Evolutionary conservation across 2,797 vertebrate genomes (phyloP).

Genomic region (Gymnothorax reevesii): DNA sequence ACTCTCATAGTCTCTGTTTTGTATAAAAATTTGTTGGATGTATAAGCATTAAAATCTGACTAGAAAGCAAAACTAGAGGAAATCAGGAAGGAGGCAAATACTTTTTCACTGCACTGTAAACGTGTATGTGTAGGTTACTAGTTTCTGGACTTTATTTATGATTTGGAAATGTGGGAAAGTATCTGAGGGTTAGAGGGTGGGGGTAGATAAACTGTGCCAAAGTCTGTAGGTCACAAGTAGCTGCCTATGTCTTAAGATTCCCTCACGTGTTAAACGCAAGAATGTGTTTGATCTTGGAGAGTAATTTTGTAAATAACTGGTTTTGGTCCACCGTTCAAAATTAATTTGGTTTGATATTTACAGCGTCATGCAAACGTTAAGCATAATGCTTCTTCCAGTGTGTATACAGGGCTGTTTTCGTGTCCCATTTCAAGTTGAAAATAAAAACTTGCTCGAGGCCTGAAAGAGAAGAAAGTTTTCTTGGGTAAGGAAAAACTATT

Average conservation of each 20-base stretch:
- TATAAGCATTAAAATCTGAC: too few species aligned
- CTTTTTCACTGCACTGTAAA: neutral
- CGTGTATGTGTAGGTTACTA: neutral
- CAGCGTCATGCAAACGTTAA: constrained; percentile 3
- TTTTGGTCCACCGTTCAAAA: neutral
- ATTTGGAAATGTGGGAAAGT: constrained; percentile 11
- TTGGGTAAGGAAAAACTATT: neutral
- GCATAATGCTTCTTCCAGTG: neutral
- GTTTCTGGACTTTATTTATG: neutral
- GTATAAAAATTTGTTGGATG: too few species aligned
- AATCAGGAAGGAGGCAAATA: too few species aligned
- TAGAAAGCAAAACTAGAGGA: too few species aligned
- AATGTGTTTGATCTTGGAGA: constrained; percentile 1
- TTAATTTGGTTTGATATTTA: neutral
- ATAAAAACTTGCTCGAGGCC: neutral
- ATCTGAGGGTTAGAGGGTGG: neutral
- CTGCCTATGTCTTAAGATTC: constrained; percentile 6
- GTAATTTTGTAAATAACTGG: neutral
- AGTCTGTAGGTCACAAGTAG: neutral
- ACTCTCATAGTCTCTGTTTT: too few species aligned
- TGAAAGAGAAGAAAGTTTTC: neutral
- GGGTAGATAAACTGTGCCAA: neutral
- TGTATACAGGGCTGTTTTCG: neutral
- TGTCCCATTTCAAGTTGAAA: neutral
- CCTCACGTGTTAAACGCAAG: neutral